Conservation (phyloP, 2,888 invertebrate genomes). For the Lycaena phlaeas region DNA sequence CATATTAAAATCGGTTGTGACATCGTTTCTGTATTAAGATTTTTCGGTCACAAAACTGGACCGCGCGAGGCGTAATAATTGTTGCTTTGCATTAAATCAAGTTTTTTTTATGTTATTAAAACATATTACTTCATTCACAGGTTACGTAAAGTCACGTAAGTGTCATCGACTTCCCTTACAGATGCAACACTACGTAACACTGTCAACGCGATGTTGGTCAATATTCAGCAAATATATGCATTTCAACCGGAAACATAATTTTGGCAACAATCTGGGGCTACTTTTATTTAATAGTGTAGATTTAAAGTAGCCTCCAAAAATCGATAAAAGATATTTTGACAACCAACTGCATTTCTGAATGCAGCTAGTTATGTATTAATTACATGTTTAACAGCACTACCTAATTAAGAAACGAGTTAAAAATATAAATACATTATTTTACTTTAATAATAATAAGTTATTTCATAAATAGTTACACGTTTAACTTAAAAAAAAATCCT, state of each 20-base stretch:
- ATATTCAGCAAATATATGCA: too few species aligned
- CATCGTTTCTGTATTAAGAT: slow-evolving; percentile 4
- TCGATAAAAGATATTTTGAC: too few species aligned
- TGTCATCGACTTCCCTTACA: slow-evolving; percentile 3
- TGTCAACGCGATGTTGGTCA: slow-evolving; percentile 6
- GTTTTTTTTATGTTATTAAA: slow-evolving; percentile 7
- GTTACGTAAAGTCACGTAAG: slow-evolving; percentile 6
- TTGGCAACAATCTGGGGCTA: background rate
- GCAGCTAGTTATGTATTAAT: too few species aligned
- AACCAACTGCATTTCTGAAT: too few species aligned
- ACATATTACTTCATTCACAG: slow-evolving; percentile 4
- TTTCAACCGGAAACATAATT: background rate
- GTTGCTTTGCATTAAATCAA: slow-evolving; percentile 7
- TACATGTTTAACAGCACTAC: too few species aligned
- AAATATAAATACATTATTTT: too few species aligned
- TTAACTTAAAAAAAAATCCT: too few species aligned
- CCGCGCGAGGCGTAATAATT: slow-evolving; percentile 3
- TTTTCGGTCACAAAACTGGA: slow-evolving; percentile 5
- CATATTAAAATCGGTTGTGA: background rate
- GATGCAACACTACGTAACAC: background rate
- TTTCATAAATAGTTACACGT: too few species aligned
- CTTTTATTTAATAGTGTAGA: slow-evolving; percentile 5
- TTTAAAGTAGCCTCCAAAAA: too few species aligned
- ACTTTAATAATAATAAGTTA: too few species aligned
- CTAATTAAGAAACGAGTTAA: too few species aligned